Conservation (phyloP, 2,888 invertebrate genomes). For the Meta bourneti region DNA sequence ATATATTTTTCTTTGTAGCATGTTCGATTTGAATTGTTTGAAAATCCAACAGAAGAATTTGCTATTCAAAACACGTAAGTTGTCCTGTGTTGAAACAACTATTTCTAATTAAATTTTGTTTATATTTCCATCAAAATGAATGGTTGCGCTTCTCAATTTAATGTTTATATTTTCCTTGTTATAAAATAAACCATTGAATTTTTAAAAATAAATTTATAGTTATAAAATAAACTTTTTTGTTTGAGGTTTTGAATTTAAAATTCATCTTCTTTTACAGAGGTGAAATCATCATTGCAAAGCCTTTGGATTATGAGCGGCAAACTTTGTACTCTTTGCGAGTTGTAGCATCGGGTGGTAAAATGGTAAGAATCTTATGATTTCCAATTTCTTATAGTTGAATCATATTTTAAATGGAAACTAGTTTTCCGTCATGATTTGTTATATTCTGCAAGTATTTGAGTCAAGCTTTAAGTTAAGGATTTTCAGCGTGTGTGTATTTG, state of each 20-base stretch:
- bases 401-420: background rate
- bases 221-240: background rate
- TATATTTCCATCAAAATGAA: background rate
- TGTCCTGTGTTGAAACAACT: background rate
- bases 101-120: background rate
- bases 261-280: slow-evolving; percentile 83
- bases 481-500: no score
- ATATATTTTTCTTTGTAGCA: slow-evolving; percentile 81
- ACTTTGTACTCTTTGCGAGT: slow-evolving; percentile 88
- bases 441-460: no score
- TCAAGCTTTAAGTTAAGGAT: no score
- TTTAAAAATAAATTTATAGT: background rate
- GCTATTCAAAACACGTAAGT: slow-evolving; percentile 84
- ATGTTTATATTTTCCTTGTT: background rate
- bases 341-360: slow-evolving; percentile 84
- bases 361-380: slow-evolving; percentile 29
- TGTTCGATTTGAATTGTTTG: slow-evolving; percentile 87
- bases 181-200: background rate
- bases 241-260: slow-evolving; percentile 3
- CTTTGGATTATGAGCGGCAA: slow-evolving; percentile 89
- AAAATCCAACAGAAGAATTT: slow-evolving; percentile 85
- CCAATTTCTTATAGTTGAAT: background rate
- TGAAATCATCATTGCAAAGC: slow-evolving; percentile 87
- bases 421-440: no score
- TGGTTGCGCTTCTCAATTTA: background rate